phyloP scores from a whole-genome alignment of 2,113 vertebrate genomes.

The Nerophis ophidion region DNA sequence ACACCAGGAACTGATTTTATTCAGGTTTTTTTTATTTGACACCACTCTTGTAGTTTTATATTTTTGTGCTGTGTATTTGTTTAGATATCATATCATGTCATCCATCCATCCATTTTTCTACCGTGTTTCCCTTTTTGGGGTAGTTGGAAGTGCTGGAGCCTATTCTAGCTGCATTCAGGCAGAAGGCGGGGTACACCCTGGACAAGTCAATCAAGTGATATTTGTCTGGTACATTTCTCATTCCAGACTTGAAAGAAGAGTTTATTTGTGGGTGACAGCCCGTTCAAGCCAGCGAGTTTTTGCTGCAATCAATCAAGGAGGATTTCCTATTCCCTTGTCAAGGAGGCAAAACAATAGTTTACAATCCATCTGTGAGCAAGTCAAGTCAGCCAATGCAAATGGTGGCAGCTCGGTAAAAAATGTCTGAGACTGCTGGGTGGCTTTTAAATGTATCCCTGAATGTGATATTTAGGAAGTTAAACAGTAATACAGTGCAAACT shows the following conservation, averaged over 20 bases:
- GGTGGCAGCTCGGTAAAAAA: neutral
- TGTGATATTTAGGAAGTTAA: neutral
- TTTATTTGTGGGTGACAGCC: conserved; percentile 47
- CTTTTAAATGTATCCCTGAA: neutral
- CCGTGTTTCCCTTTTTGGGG: too few species aligned
- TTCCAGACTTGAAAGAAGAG: conserved; percentile 22
- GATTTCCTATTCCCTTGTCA: conserved; percentile 38
- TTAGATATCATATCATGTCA: neutral
- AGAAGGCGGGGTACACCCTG: too few species aligned
- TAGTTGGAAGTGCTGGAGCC: too few species aligned
- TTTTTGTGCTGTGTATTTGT: neutral
- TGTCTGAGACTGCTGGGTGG: neutral
- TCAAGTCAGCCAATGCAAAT: conserved; percentile 23
- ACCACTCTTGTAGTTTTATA: neutral
- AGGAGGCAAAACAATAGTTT: conserved; percentile 27
- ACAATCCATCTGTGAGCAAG: conserved; percentile 9
- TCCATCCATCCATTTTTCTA: too few species aligned
- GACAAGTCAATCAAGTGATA: neutral
- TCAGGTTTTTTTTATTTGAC: conserved; percentile 6
- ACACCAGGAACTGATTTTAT: neutral
- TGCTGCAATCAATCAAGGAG: conserved; percentile 43
- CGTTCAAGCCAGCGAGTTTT: conserved; percentile 18
- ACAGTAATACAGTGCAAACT: neutral
- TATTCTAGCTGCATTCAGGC: too few species aligned
- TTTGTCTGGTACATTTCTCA: conserved; percentile 24